A percentile compares a stretch with the other conserved stretches of the same genome.
These are phyloP conservation scores for Dicentrarchus labrax DNA, from an alignment of 2,113 vertebrate species.

Conservation along the genomic window DNA sequence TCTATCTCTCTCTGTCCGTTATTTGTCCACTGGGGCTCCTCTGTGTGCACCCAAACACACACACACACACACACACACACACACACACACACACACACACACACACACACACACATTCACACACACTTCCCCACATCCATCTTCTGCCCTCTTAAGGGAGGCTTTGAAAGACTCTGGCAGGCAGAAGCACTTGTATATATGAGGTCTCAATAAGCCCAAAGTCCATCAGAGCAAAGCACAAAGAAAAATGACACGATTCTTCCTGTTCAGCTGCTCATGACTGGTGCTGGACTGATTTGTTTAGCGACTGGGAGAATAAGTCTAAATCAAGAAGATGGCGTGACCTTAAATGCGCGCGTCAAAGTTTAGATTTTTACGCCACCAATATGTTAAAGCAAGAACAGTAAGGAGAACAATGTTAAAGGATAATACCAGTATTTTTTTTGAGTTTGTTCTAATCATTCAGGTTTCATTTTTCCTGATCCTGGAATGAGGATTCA, in stretches of 20 bases:
- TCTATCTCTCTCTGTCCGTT: conserved; percentile 76
- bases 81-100: conserved; percentile 51
- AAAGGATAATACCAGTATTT: not conserved
- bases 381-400: not conserved
- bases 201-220: conserved; percentile 67
- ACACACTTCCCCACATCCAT: conserved; percentile 76
- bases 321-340: conserved; percentile 18
- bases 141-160: conserved; percentile 77
- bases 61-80: conserved; percentile 40
- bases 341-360: not conserved
- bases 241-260: conserved; percentile 43
- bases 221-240: conserved; percentile 58
- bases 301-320: not conserved
- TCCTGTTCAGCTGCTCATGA: conserved; percentile 12
- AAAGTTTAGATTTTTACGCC: not conserved
- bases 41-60: conserved; percentile 63
- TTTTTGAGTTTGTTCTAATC: not conserved
- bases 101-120: conserved; percentile 55
- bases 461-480: conserved; percentile 8
- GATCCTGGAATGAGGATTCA: conserved; percentile 13
- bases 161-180: conserved; percentile 72
- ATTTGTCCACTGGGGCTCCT: conserved; percentile 81
- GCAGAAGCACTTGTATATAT: conserved; percentile 68
- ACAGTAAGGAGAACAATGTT: not conserved
- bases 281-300: not conserved